Base-by-base conservation (phyloP, 2,113 vertebrate genomes). In the Rhineura floridana region DNA sequence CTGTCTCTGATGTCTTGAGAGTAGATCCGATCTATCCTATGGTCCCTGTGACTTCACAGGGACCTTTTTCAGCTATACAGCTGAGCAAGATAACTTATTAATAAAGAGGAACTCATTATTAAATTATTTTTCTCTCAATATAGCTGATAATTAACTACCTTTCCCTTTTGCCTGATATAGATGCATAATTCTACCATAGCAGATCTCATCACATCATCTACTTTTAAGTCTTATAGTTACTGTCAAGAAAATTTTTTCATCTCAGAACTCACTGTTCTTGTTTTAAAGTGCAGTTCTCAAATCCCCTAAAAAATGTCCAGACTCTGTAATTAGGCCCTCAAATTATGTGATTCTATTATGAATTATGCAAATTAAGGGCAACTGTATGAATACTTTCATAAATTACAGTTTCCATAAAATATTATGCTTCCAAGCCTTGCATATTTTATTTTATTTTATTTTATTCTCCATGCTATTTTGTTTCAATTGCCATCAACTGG, bases 51-150 rank as follows among this genome's bases (percentile, higher is more conserved):
- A 25, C 25, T 44, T 77, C 25, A 76, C 6, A 3, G 3, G 75
- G 46, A 15, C 48, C 48, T 5, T 83, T 8, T 5, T 73, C 39
- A 87, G 8, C 50, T 63, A 75, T 28, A 30, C 48, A 63, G 25
- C 25, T 36, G n/a, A 82, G 33, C 30, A 88, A 36, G 19, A 63
- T 76, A 83, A 48, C 21, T 76, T 76, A 88, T 83, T 83, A 88
- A 88, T 72, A 73, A 59, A 11, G 13, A n/a, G 23, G 33, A 67
- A 46, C n/a, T 88, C 59, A 88, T 83, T 50, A 83, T 83, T 83
- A 88, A 52, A 67, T 76, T 36, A 88, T n/a, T 33, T 76, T 65
- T 50, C 21, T 76, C 59, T 83, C 36, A 63, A 48, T 52, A 65
- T 50, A 83, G 23, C 46, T 50, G 70, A 88, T 46, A 88, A 83